A percentile compares a stretch with the other conserved stretches of the same genome.
These are phyloP conservation scores for Kuschelorhynchus macadamiae DNA, from an alignment of 2,888 invertebrate genomes.

Conservation along the genomic window DNA sequence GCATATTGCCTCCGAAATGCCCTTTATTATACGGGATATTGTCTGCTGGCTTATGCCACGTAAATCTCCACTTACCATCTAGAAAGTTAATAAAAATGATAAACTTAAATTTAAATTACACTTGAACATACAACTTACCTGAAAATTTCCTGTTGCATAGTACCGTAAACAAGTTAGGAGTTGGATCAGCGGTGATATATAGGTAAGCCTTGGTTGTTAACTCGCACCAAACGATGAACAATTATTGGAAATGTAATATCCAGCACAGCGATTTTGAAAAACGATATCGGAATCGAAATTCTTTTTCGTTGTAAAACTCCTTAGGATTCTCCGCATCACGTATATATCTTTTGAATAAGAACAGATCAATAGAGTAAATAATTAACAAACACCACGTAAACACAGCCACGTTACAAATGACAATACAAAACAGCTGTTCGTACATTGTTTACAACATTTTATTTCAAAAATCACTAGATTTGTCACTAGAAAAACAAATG, in stretches of 20 bases:
- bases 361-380: too few species aligned
- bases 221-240: neutral
- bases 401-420: too few species aligned
- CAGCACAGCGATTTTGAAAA: constrained; percentile 31
- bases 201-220: constrained; percentile 34
- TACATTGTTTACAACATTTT: neutral
- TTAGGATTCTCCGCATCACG: constrained; percentile 38
- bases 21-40: too few species aligned
- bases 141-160: too few species aligned
- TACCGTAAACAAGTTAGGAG: constrained; percentile 27
- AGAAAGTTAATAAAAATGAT: too few species aligned
- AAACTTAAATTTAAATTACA: too few species aligned
- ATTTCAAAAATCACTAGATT: neutral
- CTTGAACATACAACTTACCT: too few species aligned
- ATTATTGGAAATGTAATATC: constrained; percentile 30
- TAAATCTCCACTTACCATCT: too few species aligned
- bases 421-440: too few species aligned
- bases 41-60: too few species aligned
- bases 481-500: neutral
- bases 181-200: constrained; percentile 29
- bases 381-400: too few species aligned
- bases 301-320: constrained; percentile 29
- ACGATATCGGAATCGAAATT: constrained; percentile 36
- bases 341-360: constrained; percentile 29
- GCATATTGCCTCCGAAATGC: too few species aligned